Percentiles rank a stretch among this genome's conserved stretches.
These are phyloP conservation scores for Bostrychus sinensis DNA, from an alignment of 2,113 vertebrate genomes.

Conservation along the genomic window DNA sequence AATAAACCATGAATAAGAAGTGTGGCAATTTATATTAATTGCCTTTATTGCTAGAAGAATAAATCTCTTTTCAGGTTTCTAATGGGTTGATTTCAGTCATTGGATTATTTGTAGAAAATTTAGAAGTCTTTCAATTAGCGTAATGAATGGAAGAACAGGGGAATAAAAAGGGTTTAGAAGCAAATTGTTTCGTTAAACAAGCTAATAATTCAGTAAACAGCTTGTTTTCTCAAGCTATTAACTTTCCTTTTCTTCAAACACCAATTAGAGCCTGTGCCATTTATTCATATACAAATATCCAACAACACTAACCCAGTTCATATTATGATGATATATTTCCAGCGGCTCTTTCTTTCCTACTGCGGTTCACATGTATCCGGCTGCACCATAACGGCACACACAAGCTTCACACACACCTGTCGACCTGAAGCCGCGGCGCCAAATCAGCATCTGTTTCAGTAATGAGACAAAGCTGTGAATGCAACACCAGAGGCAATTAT, in stretches of 20 bases:
- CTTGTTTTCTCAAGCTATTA: conserved; percentile 30
- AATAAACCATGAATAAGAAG: neutral
- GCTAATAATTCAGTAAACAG: conserved; percentile 39
- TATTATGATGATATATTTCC: conserved; percentile 30
- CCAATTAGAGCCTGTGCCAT: conserved; percentile 25
- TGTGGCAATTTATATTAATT: conserved; percentile 23
- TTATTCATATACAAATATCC: conserved; percentile 33
- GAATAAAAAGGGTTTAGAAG: conserved; percentile 26
- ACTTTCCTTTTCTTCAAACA: conserved; percentile 19
- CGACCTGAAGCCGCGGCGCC: conserved; percentile 49
- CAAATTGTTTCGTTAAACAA: conserved; percentile 36
- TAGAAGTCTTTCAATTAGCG: conserved; percentile 5
- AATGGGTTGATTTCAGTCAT: conserved; percentile 27
- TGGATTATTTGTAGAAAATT: conserved; percentile 12
- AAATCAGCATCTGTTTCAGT: conserved; percentile 76
- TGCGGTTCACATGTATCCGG: neutral
- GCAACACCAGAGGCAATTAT: conserved; percentile 72
- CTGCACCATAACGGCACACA: conserved; percentile 4
- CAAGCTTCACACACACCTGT: conserved; percentile 48
- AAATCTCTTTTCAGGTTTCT: conserved; percentile 22
- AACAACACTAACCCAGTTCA: neutral
- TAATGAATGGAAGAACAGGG: conserved; percentile 23
- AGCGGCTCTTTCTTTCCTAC: neutral
- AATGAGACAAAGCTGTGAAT: conserved; percentile 65
- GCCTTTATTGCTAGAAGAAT: conserved; percentile 27